phyloP scores from a whole-genome alignment of 2,888 invertebrate species.

The Polyommatus icarus region DNA sequence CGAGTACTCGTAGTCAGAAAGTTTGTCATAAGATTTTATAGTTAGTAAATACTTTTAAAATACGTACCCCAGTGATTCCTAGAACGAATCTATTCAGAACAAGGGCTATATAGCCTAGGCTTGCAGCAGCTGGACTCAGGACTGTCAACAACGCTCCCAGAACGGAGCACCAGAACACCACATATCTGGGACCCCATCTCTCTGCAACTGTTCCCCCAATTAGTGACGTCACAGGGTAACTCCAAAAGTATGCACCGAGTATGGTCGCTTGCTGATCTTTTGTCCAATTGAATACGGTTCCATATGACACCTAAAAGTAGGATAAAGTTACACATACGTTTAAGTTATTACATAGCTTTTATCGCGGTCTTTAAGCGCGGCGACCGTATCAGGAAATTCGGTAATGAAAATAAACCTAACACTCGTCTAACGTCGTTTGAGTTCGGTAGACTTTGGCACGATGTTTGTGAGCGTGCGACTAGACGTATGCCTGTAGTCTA shows the following conservation, averaged over 20 bases:
- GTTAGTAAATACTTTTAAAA: slow-evolving; percentile 2
- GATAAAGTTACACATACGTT: not conserved
- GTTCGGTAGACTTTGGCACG: too few species aligned
- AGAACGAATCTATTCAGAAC: slow-evolving; percentile 80
- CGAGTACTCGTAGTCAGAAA: too few species aligned
- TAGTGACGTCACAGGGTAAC: slow-evolving; percentile 83
- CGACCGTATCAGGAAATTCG: too few species aligned
- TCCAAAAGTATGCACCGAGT: slow-evolving; percentile 85
- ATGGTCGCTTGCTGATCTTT: slow-evolving; percentile 82
- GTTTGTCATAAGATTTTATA: slow-evolving; percentile 8
- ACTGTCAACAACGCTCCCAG: slow-evolving; percentile 79
- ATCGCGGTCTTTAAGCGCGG: too few species aligned
- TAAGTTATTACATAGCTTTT: too few species aligned
- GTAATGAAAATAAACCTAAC: too few species aligned
- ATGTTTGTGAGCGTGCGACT: too few species aligned
- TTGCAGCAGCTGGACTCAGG: slow-evolving; percentile 81
- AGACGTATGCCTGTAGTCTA: too few species aligned
- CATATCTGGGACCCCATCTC: slow-evolving; percentile 81
- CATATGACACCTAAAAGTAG: slow-evolving; percentile 44
- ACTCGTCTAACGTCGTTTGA: too few species aligned
- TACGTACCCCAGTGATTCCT: slow-evolving; percentile 82
- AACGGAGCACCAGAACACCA: slow-evolving; percentile 77
- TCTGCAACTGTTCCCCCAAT: slow-evolving; percentile 85
- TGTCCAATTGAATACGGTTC: slow-evolving; percentile 76
- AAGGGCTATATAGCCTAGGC: slow-evolving; percentile 77